These are phyloP conservation scores for Mesitornis unicolor DNA, from an alignment of 2,113 vertebrate species.

Conservation along the genomic window DNA sequence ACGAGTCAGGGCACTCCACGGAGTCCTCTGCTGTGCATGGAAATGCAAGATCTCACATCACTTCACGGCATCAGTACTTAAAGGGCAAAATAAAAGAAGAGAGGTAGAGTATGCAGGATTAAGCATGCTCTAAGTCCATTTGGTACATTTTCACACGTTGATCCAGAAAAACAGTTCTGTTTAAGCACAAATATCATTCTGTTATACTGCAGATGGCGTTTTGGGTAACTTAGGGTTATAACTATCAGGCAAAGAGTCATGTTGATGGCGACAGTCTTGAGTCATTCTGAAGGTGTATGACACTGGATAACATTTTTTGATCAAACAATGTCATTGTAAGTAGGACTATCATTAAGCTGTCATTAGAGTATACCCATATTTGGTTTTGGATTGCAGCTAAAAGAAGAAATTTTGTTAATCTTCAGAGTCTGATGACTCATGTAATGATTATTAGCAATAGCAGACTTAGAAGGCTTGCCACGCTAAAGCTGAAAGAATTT, in stretches of 20 bases:
- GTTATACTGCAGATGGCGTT: background rate
- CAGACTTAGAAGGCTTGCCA: background rate
- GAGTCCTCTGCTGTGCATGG: background rate
- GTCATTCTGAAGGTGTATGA: background rate
- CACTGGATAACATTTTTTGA: background rate
- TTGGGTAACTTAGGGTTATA: background rate
- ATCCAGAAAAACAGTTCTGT: background rate
- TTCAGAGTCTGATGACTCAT: background rate
- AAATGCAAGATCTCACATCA: background rate
- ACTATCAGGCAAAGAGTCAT: background rate
- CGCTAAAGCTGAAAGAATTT: background rate
- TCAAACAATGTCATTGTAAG: background rate
- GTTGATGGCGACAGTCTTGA: background rate
- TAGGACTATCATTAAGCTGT: background rate
- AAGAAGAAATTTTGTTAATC: background rate
- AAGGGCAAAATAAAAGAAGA: background rate
- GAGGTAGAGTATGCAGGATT: rapidly evolving
- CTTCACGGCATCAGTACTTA: background rate
- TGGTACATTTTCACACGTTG: rapidly evolving
- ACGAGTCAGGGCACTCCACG: background rate
- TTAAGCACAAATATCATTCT: background rate
- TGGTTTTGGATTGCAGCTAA: background rate
- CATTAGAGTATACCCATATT: background rate
- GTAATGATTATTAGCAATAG: background rate
- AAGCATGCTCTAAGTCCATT: background rate